Percentiles rank a stretch among this genome's conserved stretches.
Conservation (phyloP, 2,888 invertebrate species). For the Agrotis exclamationis region DNA sequence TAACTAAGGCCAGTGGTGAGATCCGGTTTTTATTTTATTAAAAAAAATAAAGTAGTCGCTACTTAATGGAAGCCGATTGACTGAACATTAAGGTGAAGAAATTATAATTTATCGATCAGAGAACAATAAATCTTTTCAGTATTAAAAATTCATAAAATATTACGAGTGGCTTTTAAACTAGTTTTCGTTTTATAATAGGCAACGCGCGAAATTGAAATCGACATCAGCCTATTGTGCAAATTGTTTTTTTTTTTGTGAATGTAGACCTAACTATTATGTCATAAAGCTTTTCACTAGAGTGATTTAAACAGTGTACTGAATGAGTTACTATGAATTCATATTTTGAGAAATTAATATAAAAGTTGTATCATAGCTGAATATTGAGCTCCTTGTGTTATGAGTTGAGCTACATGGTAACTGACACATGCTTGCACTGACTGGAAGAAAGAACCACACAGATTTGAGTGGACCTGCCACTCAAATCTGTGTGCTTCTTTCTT, state of each 20-base stretch:
- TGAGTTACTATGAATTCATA: background rate
- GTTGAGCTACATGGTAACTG: no score
- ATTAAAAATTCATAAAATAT: constrained; percentile 64
- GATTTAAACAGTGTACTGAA: no score
- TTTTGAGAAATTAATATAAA: background rate
- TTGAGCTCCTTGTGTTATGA: no score
- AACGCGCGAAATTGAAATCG: constrained; percentile 37
- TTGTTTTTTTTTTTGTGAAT: constrained; percentile 7
- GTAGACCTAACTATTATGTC: no score
- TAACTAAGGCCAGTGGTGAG: constrained; percentile 49
- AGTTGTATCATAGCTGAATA: no score
- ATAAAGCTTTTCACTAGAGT: background rate
- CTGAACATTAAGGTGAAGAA: constrained; percentile 67
- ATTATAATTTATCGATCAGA: constrained; percentile 64
- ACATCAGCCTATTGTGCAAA: constrained; percentile 45
- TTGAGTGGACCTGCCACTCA: no score
- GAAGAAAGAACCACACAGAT: no score
- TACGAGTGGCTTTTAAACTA: constrained; percentile 51
- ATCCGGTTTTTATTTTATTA: constrained; percentile 61
- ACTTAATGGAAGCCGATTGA: constrained; percentile 64
- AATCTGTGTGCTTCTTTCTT: no score
- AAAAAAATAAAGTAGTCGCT: constrained; percentile 64
- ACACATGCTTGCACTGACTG: no score
- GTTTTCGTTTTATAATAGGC: constrained; percentile 56
- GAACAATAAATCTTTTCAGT: constrained; percentile 63